Evolutionary conservation across 2,113 vertebrate genomes (phyloP).

Genomic region (Rynchops niger): DNA sequence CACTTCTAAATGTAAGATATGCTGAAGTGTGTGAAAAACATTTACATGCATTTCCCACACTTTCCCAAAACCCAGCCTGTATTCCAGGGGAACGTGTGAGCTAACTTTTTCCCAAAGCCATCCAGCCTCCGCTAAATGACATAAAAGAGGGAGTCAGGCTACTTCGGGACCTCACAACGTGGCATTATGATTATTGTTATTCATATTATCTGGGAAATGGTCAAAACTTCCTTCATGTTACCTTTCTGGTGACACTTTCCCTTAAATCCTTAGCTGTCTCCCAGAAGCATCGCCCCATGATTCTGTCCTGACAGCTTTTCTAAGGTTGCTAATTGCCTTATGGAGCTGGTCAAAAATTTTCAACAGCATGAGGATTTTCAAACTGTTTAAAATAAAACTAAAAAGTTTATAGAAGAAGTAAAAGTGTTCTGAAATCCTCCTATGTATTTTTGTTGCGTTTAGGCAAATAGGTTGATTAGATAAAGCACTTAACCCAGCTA

Average conservation of each 20-base stretch:
- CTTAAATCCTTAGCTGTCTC: background rate
- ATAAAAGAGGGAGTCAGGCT: background rate
- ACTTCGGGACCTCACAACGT: background rate
- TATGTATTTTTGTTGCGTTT: background rate
- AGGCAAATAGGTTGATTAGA: background rate
- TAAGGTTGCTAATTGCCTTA: background rate
- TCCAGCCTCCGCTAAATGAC: background rate
- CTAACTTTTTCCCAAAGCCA: conserved; percentile 16
- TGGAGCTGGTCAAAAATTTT: background rate
- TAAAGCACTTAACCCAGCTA: background rate
- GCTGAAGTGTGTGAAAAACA: conserved; percentile 30
- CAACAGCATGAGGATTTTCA: background rate
- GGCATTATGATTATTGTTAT: background rate
- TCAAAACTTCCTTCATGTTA: background rate
- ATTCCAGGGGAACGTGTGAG: background rate
- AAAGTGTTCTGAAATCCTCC: background rate
- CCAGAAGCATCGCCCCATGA: rapidly evolving
- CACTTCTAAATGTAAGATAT: background rate
- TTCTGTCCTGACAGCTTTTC: background rate
- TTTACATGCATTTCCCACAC: conserved; percentile 15
- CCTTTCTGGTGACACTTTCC: background rate
- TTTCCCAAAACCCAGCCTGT: background rate
- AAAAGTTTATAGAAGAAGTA: background rate
- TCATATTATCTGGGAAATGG: background rate
- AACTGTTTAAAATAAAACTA: background rate